Evolutionary conservation across 2,113 vertebrate species (phyloP).

Genomic region (Scatophagus argus): DNA sequence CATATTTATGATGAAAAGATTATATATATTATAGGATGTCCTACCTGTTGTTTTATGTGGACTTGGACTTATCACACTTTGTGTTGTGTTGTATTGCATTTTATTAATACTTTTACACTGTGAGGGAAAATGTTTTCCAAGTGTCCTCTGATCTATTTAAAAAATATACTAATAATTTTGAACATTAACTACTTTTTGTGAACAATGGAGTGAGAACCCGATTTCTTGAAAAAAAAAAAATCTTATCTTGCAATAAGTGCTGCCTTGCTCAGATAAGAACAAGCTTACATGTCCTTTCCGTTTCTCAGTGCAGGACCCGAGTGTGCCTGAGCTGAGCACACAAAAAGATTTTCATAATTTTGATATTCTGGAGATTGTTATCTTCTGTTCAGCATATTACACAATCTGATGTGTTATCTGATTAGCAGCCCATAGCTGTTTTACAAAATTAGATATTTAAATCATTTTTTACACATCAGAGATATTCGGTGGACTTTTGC

Average conservation of each 20-base stretch:
- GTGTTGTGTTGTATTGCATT: too few relatives aligned
- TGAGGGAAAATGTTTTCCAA: neutral
- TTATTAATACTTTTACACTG: neutral
- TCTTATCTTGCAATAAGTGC: slow-evolving; percentile 43
- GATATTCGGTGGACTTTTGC: slow-evolving; percentile 27
- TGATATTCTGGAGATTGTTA: slow-evolving; percentile 51
- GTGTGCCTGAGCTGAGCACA: slow-evolving; percentile 38
- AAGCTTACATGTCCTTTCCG: slow-evolving; percentile 33
- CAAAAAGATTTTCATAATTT: slow-evolving; percentile 39
- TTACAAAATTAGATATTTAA: slow-evolving; percentile 53
- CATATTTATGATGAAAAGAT: slow-evolving; percentile 8
- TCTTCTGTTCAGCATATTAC: slow-evolving; percentile 62
- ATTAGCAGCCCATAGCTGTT: slow-evolving; percentile 63
- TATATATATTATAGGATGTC: neutral
- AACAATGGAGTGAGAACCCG: neutral
- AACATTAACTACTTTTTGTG: slow-evolving; percentile 21
- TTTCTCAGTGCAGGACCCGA: slow-evolving; percentile 18
- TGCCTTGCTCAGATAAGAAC: slow-evolving; percentile 47
- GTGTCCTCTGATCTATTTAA: neutral
- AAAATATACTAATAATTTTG: neutral
- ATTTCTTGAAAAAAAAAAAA: slow-evolving; percentile 48
- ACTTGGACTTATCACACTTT: neutral
- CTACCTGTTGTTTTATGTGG: neutral
- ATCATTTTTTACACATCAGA: slow-evolving; percentile 35
- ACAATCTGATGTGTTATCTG: slow-evolving; percentile 50